These are phyloP conservation scores for Mycetomoellerius zeteki DNA, from an alignment of 1,140 invertebrate genomes.

Conservation along the genomic window DNA sequence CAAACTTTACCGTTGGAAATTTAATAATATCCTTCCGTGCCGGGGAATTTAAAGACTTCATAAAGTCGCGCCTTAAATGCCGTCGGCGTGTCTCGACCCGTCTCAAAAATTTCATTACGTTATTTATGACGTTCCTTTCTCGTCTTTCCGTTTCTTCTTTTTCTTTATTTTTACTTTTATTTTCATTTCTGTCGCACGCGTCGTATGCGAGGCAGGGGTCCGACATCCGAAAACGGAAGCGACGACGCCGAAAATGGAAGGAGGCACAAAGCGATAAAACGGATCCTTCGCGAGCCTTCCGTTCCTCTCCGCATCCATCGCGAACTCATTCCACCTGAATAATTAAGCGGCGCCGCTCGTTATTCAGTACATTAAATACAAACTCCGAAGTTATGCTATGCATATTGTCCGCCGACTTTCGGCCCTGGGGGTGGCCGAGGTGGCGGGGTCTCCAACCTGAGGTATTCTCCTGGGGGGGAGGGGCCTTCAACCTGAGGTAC, in stretches of 20 bases:
- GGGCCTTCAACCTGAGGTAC: not conserved
- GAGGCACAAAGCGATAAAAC: not conserved
- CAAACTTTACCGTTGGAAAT: constrained; percentile 62
- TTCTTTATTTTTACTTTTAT: not conserved
- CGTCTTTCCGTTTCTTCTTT: constrained; percentile 7
- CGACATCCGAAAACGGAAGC: constrained; percentile 20
- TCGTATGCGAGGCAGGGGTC: not conserved
- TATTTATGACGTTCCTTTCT: constrained; percentile 43
- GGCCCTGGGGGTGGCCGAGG: constrained; percentile 32
- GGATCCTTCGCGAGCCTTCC: not conserved
- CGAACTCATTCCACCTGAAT: constrained; percentile 72
- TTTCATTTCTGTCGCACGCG: not conserved
- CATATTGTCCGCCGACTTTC: constrained; percentile 67
- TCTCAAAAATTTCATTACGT: constrained; percentile 64
- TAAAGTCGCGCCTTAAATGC: constrained; percentile 63
- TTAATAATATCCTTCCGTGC: constrained; percentile 60
- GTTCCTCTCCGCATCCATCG: not conserved
- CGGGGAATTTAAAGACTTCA: constrained; percentile 62
- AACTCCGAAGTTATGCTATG: constrained; percentile 52
- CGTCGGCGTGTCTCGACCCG: constrained; percentile 54
- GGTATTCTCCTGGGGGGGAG: constrained; percentile 16
- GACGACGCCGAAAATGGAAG: not conserved
- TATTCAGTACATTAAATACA: constrained; percentile 71
- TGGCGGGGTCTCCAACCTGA: not conserved
- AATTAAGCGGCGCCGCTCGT: constrained; percentile 72